Evolutionary conservation across 1,140 invertebrate genomes (phyloP), one percentile per base, ranked within the genome.

Genomic region (Neelides sp.): DNA sequence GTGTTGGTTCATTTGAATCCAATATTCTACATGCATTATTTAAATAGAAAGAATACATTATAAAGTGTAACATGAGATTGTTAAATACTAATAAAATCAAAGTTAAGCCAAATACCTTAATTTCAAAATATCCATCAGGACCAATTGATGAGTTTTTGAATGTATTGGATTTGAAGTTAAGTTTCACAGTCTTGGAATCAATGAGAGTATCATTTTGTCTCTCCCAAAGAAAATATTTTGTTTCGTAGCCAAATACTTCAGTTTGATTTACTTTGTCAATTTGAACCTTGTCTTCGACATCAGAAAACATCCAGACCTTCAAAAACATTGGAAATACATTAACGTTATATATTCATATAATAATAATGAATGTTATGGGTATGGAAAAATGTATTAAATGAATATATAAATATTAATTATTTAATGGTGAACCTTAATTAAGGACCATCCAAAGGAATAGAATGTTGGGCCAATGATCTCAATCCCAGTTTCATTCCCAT

Each of bases 241-340:
- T 50, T 42, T 53, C 34, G 24, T 53, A 54, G 2, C 26, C 42
- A n/a, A 19, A 10, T 4, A 57, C 53, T 23, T 34, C 3, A 15
- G 30, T 50, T 27, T 61, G 52, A 49, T 61, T 53, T 4, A 50
- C 53, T 32, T 41, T 28, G 20, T 57, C 40, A n/a, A 61, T 40
- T 15, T 26, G 13, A 13, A 44, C 49, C 0, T 26, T 48, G 27
- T 61, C 55, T 1, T 51, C 26, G 4, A 23, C 13, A 44, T 61
- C 59, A 28, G 52, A 28, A 24, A 37, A 57, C 3, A 54, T 51
- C 59, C 59, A 61, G 0, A 57, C 40, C 57, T 59, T 40, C 0
- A 17, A 19, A 45, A 22, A 44, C 15, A 24, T 4, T 19, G 8
- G 8, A 8, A 40, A 8, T 12, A 40, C 17, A 8, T 40, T 10